A percentile compares a stretch with the other conserved stretches of the same genome.
Conservation (phyloP, 2,888 invertebrate species). For the Cerastoderma edule region DNA sequence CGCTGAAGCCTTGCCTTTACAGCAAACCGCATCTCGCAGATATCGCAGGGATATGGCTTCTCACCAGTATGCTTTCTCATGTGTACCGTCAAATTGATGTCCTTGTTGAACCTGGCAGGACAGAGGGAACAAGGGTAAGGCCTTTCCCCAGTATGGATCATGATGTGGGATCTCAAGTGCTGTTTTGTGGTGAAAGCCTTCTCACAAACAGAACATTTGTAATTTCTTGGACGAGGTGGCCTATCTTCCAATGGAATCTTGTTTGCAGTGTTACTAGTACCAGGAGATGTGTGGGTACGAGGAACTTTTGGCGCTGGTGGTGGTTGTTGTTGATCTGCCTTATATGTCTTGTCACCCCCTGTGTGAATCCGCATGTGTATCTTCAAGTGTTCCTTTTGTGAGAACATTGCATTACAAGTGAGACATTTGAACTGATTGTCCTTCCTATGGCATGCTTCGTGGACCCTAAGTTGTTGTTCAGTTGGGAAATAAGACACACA, state of each 20-base stretch:
- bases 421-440: slow-evolving; percentile 19
- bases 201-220: too few relatives aligned
- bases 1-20: slow-evolving; percentile 8
- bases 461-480: slow-evolving; percentile 11
- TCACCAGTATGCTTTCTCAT: slow-evolving; percentile 7
- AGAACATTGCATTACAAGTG: slow-evolving; percentile 17
- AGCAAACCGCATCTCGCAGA: slow-evolving; percentile 3
- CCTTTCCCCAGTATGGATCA: not conserved
- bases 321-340: not conserved
- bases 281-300: not conserved
- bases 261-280: too few relatives aligned
- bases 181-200: too few relatives aligned
- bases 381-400: slow-evolving; percentile 11
- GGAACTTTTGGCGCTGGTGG: slow-evolving; percentile 1
- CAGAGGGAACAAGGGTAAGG: not conserved
- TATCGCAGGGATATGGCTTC: not conserved
- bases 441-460: slow-evolving; percentile 21
- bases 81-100: slow-evolving; percentile 6
- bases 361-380: slow-evolving; percentile 17
- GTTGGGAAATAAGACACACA: slow-evolving; percentile 21
- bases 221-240: too few relatives aligned
- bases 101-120: not conserved
- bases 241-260: too few relatives aligned
- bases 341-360: not conserved
- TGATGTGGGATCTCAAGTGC: too few relatives aligned